These are phyloP conservation scores for Scaptodrosophila lebanonensis DNA, from an alignment of 1,140 invertebrate genomes.

Conservation along the genomic window DNA sequence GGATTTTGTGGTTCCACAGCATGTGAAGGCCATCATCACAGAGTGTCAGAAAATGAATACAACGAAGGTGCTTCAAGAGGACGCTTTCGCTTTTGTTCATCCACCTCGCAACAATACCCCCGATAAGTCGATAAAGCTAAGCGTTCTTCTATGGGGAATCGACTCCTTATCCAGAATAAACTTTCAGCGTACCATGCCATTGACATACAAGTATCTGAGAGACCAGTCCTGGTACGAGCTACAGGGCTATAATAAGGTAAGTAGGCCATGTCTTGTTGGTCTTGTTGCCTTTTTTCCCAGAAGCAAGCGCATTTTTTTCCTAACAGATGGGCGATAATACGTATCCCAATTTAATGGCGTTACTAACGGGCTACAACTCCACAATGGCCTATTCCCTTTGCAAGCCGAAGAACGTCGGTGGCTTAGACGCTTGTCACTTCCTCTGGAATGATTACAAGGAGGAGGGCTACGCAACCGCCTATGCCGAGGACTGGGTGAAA, in stretches of 20 bases:
- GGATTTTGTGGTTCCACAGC: slow-evolving; percentile 39
- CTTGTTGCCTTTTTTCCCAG: too few relatives aligned
- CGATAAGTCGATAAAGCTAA: slow-evolving; percentile 28
- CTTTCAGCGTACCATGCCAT: slow-evolving; percentile 69
- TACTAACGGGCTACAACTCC: slow-evolving; percentile 82
- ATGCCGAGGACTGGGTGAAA: slow-evolving; percentile 85
- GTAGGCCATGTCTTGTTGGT: neutral
- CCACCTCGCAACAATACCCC: too few relatives aligned
- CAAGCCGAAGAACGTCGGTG: slow-evolving; percentile 77
- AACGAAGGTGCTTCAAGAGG: slow-evolving; percentile 29
- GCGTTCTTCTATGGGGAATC: slow-evolving; percentile 65
- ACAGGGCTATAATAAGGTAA: slow-evolving; percentile 67
- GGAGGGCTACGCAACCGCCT: slow-evolving; percentile 85
- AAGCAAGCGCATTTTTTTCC: too few relatives aligned
- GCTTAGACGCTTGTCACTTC: slow-evolving; percentile 83
- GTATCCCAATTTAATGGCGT: slow-evolving; percentile 88
- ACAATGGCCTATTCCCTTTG: slow-evolving; percentile 77
- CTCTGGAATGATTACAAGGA: slow-evolving; percentile 87
- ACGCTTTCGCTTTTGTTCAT: slow-evolving; percentile 63
- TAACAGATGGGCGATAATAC: slow-evolving; percentile 85
- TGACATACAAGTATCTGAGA: slow-evolving; percentile 46
- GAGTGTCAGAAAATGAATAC: slow-evolving; percentile 29
- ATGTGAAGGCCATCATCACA: slow-evolving; percentile 47
- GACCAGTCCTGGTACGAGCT: slow-evolving; percentile 49
- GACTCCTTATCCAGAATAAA: slow-evolving; percentile 74